A percentile compares a stretch with the other conserved stretches of the same genome.
These are phyloP conservation scores for Dicrostonyx torquatus DNA, from an alignment of 2,797 vertebrate species.

Conservation along the genomic window DNA sequence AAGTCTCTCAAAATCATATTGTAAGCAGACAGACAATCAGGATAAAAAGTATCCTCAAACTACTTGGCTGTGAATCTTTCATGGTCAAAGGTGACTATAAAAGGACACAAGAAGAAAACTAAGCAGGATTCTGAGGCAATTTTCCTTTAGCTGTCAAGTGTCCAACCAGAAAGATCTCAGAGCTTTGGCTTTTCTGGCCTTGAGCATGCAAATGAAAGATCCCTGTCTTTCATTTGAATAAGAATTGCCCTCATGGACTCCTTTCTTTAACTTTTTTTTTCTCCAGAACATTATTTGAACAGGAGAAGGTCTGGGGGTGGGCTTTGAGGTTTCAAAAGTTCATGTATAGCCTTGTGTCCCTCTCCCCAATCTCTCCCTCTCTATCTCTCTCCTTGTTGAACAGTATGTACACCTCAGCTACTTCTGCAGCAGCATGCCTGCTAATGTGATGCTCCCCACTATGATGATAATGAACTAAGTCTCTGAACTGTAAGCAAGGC, in stretches of 20 bases:
- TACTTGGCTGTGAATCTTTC: neutral
- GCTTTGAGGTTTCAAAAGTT: neutral
- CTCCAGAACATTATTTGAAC: neutral
- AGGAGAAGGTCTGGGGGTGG: neutral
- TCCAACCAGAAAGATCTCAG: neutral
- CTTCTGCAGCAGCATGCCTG: neutral
- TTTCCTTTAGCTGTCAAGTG: neutral
- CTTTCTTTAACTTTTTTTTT: neutral
- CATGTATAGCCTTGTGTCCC: too few species aligned
- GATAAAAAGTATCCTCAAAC: neutral
- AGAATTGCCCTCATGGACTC: too few species aligned
- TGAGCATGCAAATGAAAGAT: neutral
- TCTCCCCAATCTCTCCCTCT: neutral
- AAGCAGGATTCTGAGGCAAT: neutral
- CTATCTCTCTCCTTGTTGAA: neutral
- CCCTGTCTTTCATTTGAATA: neutral
- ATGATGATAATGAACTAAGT: neutral
- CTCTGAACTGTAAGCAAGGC: neutral
- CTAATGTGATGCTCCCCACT: neutral
- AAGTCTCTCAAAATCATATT: neutral
- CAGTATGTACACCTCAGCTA: neutral
- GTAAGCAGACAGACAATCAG: neutral
- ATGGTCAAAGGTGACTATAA: neutral
- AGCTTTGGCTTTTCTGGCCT: neutral
- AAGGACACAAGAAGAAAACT: neutral